Base-by-base conservation (phyloP, 2,888 invertebrate species). In the Acleris cristana region DNA sequence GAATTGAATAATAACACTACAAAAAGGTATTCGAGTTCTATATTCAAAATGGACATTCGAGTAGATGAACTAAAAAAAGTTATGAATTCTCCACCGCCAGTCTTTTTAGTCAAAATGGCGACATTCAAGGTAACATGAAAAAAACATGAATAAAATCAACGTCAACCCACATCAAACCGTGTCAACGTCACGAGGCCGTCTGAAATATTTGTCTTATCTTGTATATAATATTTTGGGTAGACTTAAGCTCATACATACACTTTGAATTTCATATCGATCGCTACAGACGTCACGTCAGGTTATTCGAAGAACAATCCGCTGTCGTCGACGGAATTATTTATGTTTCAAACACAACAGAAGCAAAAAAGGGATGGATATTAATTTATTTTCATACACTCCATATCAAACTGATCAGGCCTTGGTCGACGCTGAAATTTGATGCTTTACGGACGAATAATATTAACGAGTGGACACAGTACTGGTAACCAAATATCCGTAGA, bases 81-180 rank as follows among this genome's bases (percentile, higher is more conserved):
- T n/a, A n/a, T n/a, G 18, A n/a, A 48, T 48, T n/a, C 8, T n/a
- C 18, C 48, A 48, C 48, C 16, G 18, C 18, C 18, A 16, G n/a
- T n/a, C n/a, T 48, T 18, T 14, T 48, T n/a, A 18, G 16, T 16
- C 45, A 45, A 8, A 48, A 18, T 48, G 7, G 48, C 18, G 48
- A n/a, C n/a, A 48, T 48, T 48, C 48, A 48, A 48, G n/a, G 18
- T 44, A 23, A 23, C 7, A 23, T 16, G 16, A 10, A 58, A 19
- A 44, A 72, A 70, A 70, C 71, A 69, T 74, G 75, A 80, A 82
- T 79, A 82, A 74, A 71, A 71, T 75, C 78, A 74, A 82, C 79
- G 84, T 83, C 87, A 79, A 89, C 88, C 89, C 85, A 82, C 76
- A 81, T 90, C 88, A 89, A 85, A 84, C 80, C 79, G 80, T 78